A percentile compares a stretch with the other conserved stretches of the same genome.
Conservation (phyloP, 2,113 vertebrate species). For the Ammodytes marinus region DNA sequence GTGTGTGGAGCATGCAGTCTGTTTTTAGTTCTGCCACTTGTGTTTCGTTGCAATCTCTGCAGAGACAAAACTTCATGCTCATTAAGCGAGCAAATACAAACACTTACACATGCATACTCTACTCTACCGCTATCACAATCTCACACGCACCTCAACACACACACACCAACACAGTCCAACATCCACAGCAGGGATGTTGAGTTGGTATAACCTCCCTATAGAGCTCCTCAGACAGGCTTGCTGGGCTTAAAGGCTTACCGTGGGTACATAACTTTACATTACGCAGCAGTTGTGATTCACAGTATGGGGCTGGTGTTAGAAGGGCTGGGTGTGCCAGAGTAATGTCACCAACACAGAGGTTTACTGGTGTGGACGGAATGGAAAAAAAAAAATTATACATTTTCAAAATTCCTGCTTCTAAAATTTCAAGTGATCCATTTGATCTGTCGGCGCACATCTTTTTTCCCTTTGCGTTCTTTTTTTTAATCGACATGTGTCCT, state of each 20-base stretch:
- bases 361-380: constrained; percentile 22
- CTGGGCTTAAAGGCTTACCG: constrained; percentile 67
- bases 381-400: constrained; percentile 48
- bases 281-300: constrained; percentile 61
- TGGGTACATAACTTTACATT: constrained; percentile 60
- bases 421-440: constrained; percentile 21
- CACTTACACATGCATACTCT: constrained; percentile 49
- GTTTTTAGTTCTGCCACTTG: constrained; percentile 76
- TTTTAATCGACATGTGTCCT: constrained; percentile 21
- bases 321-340: constrained; percentile 46
- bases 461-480: constrained; percentile 35
- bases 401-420: constrained; percentile 35
- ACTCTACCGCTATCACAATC: constrained; percentile 32
- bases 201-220: constrained; percentile 40
- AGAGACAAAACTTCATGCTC: constrained; percentile 65
- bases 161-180: background rate
- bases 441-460: constrained; percentile 22
- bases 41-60: constrained; percentile 51
- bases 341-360: constrained; percentile 19
- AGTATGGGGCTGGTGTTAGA: constrained; percentile 43
- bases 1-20: constrained; percentile 43
- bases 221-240: constrained; percentile 54
- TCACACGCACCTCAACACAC: constrained; percentile 16
- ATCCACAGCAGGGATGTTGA: constrained; percentile 14
- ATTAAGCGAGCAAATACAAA: constrained; percentile 64